These are phyloP conservation scores for Gonatopus flavifemur DNA, from an alignment of 1,140 invertebrate genomes.

Conservation along the genomic window DNA sequence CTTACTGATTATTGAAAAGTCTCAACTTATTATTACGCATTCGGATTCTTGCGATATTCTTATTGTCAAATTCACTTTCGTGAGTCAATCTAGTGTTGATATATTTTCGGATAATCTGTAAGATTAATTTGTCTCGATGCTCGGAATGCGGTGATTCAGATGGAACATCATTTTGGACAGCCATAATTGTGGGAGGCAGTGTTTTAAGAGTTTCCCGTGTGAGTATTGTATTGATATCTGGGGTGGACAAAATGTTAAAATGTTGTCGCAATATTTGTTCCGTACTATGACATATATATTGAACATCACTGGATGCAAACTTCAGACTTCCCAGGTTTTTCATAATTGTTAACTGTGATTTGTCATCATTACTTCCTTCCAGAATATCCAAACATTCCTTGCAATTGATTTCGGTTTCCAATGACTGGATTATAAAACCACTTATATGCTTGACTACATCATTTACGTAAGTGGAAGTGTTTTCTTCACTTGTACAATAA, in stretches of 20 bases:
- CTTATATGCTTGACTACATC: conserved; percentile 7
- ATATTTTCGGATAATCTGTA: conserved; percentile 6
- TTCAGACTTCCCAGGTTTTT: conserved; percentile 9
- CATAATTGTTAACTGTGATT: conserved; percentile 1
- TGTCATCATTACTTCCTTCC: neutral
- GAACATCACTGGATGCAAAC: conserved; percentile 2
- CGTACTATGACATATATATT: conserved; percentile 3
- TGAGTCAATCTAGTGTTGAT: conserved; percentile 3
- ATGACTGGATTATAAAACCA: conserved; percentile 1
- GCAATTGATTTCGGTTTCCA: conserved; percentile 12
- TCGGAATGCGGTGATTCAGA: conserved; percentile 1
- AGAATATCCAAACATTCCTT: too few relatives aligned
- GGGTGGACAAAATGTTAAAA: neutral
- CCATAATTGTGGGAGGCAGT: neutral
- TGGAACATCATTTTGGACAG: conserved; percentile 1
- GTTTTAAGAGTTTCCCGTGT: conserved; percentile 3
- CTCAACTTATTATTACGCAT: conserved; percentile 6
- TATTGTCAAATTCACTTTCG: neutral
- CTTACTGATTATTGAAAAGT: too few relatives aligned
- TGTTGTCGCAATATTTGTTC: conserved; percentile 7
- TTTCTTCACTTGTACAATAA: neutral
- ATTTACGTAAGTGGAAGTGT: conserved; percentile 3
- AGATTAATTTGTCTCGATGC: conserved; percentile 10
- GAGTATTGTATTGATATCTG: neutral
- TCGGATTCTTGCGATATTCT: neutral